Base-by-base conservation (phyloP, 2,113 vertebrate species). In the Phaetusa simplex region DNA sequence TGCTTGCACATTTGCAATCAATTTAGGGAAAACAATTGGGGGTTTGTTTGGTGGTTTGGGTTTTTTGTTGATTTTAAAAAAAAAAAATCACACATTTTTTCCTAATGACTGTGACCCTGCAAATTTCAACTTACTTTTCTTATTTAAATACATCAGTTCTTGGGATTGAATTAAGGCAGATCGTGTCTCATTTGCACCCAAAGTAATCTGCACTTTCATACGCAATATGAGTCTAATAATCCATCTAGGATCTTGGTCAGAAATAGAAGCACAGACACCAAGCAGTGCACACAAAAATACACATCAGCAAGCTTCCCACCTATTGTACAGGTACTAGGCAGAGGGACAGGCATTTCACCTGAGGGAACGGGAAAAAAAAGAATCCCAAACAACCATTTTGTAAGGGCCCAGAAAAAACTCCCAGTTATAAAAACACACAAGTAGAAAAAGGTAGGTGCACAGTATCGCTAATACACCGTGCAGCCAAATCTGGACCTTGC, bases 1-100 rank as follows among this genome's bases (percentile, higher is more conserved):
- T 58, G 88, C 87, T 95, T 91, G 82, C 82, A 95, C 97, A 97
- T 98, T 97, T 94, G 95, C 74, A 92, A 96, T 92, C 97, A 96
- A 92, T 95, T 97, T 96, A 88, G n/a, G 18, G 59, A 76, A 92
- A 96, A 96, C 84, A 94, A 90, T 59, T 90, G 84, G 34, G 24
- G 73, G 15, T 64, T 91, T 95, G 73, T 91, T 94, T 71, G 15
- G 86, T 80, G 18, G 47, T 38, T 53, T 53, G 26, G 17, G 34
- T 65, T 22, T 65, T 29, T 65, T 56, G 16, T 55, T 59, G 56
- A 23, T 59, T 58, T 34, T 5, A 20, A 34, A 58, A 34, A 58
- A 56, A 21, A 36, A 2, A 45, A 92, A 53, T 43, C 52, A 64
- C 32, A 62, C 70, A 76, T 95, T 95, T 82, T 93, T 93, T 94